Conservation (phyloP, 2,888 invertebrate genomes). For the Asteroscopus sphinx region DNA sequence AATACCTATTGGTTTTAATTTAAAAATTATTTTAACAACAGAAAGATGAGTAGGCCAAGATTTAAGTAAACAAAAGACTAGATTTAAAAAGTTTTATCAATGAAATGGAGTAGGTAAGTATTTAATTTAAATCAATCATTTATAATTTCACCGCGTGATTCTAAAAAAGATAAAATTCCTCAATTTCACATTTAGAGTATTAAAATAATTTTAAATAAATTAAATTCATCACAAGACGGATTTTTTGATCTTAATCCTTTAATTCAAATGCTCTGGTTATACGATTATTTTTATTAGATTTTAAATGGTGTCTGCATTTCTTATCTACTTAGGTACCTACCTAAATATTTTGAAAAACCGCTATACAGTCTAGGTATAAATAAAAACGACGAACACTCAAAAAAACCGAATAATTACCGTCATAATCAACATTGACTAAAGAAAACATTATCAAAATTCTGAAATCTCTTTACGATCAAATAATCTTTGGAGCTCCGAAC, state of each 20-base stretch:
- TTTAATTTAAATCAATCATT: slow-evolving; percentile 1
- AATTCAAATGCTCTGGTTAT: slow-evolving; percentile 4
- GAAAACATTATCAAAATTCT: slow-evolving; percentile 58
- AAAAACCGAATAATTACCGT: slow-evolving; percentile 19
- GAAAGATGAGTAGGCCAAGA: too few relatives aligned
- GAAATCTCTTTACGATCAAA: slow-evolving; percentile 59
- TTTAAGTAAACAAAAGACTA: too few relatives aligned
- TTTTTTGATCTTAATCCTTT: slow-evolving; percentile 6
- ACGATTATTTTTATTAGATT: slow-evolving; percentile 13
- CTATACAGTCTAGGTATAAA: too few relatives aligned
- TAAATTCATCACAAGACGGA: slow-evolving; percentile 3
- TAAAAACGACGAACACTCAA: too few relatives aligned
- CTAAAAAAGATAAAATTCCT: background rate
- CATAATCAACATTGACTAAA: slow-evolving; percentile 39
- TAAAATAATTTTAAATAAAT: slow-evolving; percentile 38
- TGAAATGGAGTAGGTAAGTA: too few relatives aligned
- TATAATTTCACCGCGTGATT: background rate
- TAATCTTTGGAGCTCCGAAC: slow-evolving; percentile 56
- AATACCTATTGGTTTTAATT: too few relatives aligned
- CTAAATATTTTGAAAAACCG: too few relatives aligned
- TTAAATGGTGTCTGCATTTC: background rate
- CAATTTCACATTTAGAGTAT: slow-evolving; percentile 8
- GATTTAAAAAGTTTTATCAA: too few relatives aligned
- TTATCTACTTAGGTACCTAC: background rate
- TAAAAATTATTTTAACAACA: too few relatives aligned